Evolutionary conservation across 2,888 invertebrate genomes (phyloP), one percentile per base, ranked within the genome.

Genomic region (Cryptus viduatorius): DNA sequence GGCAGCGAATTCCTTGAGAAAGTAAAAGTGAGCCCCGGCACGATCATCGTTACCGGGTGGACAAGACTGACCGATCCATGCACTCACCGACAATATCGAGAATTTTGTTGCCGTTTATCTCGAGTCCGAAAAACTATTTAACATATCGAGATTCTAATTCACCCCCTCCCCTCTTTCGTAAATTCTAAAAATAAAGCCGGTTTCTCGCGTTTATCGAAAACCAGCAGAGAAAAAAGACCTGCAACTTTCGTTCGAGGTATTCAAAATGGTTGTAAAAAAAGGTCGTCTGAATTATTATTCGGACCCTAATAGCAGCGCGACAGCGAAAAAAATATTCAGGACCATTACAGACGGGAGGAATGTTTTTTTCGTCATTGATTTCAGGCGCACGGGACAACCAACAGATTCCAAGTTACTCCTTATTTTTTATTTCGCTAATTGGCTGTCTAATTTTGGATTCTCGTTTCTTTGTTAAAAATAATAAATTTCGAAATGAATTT

Each of bases 11-110:
- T 92, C 91, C 90, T 83, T 89, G 79, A 88, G 90, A 93, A 93
- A 92, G 93, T 93, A 93, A 92, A 92, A 93, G 93, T 90, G 88
- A 90, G 86, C 80, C 76, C 85, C 76, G 79, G 77, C 79, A 83
- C 44, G 61, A 3, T 24, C 24, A 24, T 24, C 24, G 24, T 24
- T 24, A 81, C 73, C 12, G 19, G 64, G 31, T 72, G 75, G 46
- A 69, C 75, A 76, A 61, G 81, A 78, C 78, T 56, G 69, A 81
- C 68, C 77, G 73, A 78, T 64, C 56, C 64, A 19, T 56, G 16
- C 42, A 71, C 7, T 50, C 50, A 44, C 50, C 16, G 73, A 37
- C 24, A 19, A 81, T 61, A 75, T 64, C 53, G 50, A 64, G 68
- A 50, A 68, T 72, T 50, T 77, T 3, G 48, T 67, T 65, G 24